A percentile compares a stretch with the other conserved stretches of the same genome.
Evolutionary conservation across 2,888 invertebrate genomes (phyloP).

Genomic region (Drosophila aldrichi): DNA sequence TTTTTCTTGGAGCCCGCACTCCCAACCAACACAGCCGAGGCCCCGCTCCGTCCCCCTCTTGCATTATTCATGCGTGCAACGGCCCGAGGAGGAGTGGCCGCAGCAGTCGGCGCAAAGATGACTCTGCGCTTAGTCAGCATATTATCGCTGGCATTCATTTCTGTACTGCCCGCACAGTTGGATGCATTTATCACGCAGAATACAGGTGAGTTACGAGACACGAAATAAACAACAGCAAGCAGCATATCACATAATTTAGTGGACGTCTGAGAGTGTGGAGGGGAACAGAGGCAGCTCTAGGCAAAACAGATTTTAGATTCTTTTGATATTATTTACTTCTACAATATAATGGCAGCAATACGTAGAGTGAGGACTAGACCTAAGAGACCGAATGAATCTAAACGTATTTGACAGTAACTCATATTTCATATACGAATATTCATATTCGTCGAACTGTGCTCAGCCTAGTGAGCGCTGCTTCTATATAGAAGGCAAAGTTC

Average conservation of each 20-base stretch:
- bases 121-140: constrained; percentile 74
- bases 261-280: neutral
- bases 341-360: no score
- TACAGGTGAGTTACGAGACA: constrained; percentile 70
- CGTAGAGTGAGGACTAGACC: no score
- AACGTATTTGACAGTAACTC: no score
- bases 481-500: neutral
- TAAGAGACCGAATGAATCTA: no score
- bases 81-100: constrained; percentile 20
- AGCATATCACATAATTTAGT: constrained; percentile 28
- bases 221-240: constrained; percentile 22
- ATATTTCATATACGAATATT: neutral
- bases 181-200: constrained; percentile 81
- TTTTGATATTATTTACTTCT: neutral
- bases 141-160: constrained; percentile 63
- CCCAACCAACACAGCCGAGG: neutral
- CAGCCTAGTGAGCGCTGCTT: constrained; percentile 16
- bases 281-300: neutral
- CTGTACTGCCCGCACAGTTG: constrained; percentile 78
- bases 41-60: constrained; percentile 13
- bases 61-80: constrained; percentile 75
- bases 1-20: constrained; percentile 19
- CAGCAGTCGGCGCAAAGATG: constrained; percentile 59
- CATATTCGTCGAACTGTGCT: neutral
- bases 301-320: neutral